Base-by-base conservation (phyloP, 2,888 invertebrate genomes). In the Spodoptera exigua region DNA sequence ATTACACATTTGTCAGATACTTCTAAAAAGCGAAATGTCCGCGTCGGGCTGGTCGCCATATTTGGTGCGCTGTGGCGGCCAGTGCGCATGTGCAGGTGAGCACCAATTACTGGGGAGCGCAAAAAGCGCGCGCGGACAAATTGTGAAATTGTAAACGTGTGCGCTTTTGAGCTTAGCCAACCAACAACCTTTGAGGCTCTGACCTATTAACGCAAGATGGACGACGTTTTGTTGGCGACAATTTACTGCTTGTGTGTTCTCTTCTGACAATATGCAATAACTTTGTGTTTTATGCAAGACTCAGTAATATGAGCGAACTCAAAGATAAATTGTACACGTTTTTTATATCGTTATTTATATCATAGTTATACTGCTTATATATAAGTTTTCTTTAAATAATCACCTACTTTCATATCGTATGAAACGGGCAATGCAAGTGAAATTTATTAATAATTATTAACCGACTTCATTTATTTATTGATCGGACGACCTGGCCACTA, bases 1-100 rank as follows among this genome's bases (percentile, higher is more conserved):
- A 93, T 94, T 93, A 93, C 92, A 92, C 93, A 94, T 94, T 94
- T 94, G 93, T 94, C 93, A 93, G 91, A 90, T 92, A 88, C 81
- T 83, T 85, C 88, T 91, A 93, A 93, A 92, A 93, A 93, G 90
- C 88, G 83, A 86, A 87, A 86, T 88, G 89, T 84, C 86, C 83
- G 83, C 79, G 85, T 79, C 83, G 78, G 79, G 70, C 88, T 63
- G 74, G 87, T 83, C 82, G 81, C 93, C 93, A 81, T 93, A 92
- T 93, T 90, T 87, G 93, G 93, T 63, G 69, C 76, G 83, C 76
- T 73, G 78, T 81, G 87, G 82, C 79, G 83, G 83, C 85, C 80
- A 78, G 78, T 78, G 83, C 73, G 80, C 74, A 63, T 64, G 78
- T 61, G 90, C 92, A 91, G 93, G 91, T 93, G 93, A 91, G 81